Percentiles rank a stretch among this genome's conserved stretches.
These are phyloP conservation scores for Gymnobelideus leadbeateri DNA, from an alignment of 2,113 vertebrate species.

Conservation along the genomic window DNA sequence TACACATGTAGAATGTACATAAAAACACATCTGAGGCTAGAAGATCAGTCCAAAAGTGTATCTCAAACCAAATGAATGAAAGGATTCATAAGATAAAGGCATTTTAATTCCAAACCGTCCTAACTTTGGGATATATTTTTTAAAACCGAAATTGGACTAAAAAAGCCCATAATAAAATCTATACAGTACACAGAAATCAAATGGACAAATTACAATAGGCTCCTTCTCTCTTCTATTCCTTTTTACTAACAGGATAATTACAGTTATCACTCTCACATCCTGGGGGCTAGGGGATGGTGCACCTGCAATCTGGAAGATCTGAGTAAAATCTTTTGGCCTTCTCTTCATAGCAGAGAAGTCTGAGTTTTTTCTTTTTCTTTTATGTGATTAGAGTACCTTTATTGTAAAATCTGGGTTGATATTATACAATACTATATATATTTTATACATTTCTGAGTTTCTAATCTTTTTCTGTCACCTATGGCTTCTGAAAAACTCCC, in stretches of 20 bases:
- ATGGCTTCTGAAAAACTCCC: background rate
- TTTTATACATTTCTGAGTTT: background rate
- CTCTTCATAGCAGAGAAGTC: background rate
- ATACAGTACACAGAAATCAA: background rate
- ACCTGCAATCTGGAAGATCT: background rate
- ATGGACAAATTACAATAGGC: background rate
- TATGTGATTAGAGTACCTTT: background rate
- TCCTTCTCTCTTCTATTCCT: background rate
- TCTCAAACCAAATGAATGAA: background rate
- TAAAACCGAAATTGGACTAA: background rate
- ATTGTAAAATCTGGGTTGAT: background rate
- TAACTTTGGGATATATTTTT: background rate
- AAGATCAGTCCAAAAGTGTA: background rate
- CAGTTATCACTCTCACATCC: background rate
- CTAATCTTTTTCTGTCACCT: background rate
- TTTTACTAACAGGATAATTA: background rate
- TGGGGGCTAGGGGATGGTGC: no score
- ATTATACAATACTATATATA: background rate
- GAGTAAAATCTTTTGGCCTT: background rate
- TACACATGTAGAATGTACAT: background rate
- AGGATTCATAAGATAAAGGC: background rate
- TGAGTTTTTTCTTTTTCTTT: background rate
- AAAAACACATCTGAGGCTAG: background rate
- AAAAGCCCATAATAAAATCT: background rate
- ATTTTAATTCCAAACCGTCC: background rate